These are phyloP conservation scores for Calameuta pallipes DNA, from an alignment of 2,888 invertebrate species.

Conservation along the genomic window DNA sequence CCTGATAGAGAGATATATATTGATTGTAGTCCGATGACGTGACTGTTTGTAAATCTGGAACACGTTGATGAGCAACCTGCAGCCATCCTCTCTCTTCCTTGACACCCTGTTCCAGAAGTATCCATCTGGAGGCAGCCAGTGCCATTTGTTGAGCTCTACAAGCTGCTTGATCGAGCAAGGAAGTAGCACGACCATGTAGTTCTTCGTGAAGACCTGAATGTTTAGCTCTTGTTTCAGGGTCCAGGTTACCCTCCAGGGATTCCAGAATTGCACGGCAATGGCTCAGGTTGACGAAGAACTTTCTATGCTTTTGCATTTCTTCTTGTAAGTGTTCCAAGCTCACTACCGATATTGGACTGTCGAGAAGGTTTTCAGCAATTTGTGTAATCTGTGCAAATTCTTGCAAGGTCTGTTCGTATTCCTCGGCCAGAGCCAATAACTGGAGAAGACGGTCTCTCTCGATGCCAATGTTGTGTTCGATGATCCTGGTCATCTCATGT, in stretches of 20 bases:
- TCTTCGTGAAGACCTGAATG: conserved; percentile 81
- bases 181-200: conserved; percentile 80
- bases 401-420: conserved; percentile 88
- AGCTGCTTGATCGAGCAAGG: conserved; percentile 84
- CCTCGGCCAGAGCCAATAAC: conserved; percentile 80
- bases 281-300: conserved; percentile 89
- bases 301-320: conserved; percentile 89
- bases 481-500: conserved; percentile 76
- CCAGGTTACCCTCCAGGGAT: conserved; percentile 85
- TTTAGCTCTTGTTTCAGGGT: conserved; percentile 80
- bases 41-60: conserved; percentile 83
- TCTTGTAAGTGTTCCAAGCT: conserved; percentile 85
- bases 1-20: conserved; percentile 82
- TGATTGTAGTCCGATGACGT: conserved; percentile 87
- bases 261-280: conserved; percentile 89
- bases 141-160: conserved; percentile 86
- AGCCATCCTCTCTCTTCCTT: conserved; percentile 87
- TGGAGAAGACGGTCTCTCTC: conserved; percentile 84
- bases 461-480: conserved; percentile 76
- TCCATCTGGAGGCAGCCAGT: conserved; percentile 87
- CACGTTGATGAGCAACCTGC: conserved; percentile 84
- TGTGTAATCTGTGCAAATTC: conserved; percentile 89
- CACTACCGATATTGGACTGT: conserved; percentile 80
- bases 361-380: conserved; percentile 83
- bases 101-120: conserved; percentile 82